Conservation (phyloP, 1,140 invertebrate species). For the Bicyclus anynana region DNA sequence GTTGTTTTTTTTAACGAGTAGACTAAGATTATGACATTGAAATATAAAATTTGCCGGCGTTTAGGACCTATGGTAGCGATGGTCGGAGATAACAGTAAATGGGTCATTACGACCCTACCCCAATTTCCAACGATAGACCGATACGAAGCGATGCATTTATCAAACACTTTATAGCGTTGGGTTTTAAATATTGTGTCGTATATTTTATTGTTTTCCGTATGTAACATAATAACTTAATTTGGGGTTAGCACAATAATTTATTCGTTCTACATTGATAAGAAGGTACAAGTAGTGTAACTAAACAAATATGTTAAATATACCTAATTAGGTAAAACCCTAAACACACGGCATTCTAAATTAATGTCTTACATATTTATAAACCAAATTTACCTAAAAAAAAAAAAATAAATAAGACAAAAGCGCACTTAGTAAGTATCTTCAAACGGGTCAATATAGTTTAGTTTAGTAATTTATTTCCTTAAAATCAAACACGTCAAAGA, state of each 20-base stretch:
- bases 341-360: too few relatives aligned
- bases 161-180: slow-evolving; percentile 43
- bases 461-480: too few relatives aligned
- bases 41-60: slow-evolving; percentile 62
- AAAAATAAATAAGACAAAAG: too few relatives aligned
- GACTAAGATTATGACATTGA: slow-evolving; percentile 60
- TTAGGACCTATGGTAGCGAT: slow-evolving; percentile 53
- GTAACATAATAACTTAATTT: slow-evolving; percentile 56
- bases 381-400: too few relatives aligned
- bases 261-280: too few relatives aligned
- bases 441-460: too few relatives aligned
- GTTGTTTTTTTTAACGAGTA: slow-evolving; percentile 30
- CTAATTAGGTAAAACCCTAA: too few relatives aligned
- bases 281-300: too few relatives aligned
- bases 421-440: too few relatives aligned
- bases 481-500: too few relatives aligned
- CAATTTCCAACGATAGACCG: slow-evolving; percentile 52
- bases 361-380: too few relatives aligned
- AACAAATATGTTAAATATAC: background rate
- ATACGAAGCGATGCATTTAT: slow-evolving; percentile 57
- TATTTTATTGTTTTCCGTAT: slow-evolving; percentile 55
- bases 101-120: slow-evolving; percentile 65
- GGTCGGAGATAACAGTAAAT: slow-evolving; percentile 64
- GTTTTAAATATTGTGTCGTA: slow-evolving; percentile 43
- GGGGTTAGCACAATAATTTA: background rate